Percentiles rank a stretch among this genome's conserved stretches.
Conservation (phyloP, 1,140 invertebrate genomes). For the Zaprionus davidi region DNA sequence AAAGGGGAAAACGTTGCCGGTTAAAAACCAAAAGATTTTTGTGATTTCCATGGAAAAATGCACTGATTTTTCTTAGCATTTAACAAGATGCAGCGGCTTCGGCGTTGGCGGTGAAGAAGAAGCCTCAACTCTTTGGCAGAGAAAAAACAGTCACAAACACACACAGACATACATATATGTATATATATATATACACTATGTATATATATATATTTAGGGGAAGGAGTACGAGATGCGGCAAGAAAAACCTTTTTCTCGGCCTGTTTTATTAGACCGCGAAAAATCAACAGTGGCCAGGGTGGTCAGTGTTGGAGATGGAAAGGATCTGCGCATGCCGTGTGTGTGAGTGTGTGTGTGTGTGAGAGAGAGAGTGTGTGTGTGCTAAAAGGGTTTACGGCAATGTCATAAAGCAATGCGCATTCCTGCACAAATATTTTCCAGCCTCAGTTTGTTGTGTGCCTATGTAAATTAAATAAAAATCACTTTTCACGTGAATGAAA, state of each 20-base stretch:
- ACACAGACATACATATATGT: neutral
- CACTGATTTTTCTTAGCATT: slow-evolving; percentile 51
- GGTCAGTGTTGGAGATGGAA: slow-evolving; percentile 42
- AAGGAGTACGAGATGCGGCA: neutral
- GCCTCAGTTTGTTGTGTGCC: slow-evolving; percentile 12
- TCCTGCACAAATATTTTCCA: slow-evolving; percentile 50
- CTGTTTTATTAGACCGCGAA: slow-evolving; percentile 80
- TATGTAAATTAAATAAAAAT: slow-evolving; percentile 57
- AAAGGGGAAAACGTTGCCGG: slow-evolving; percentile 22
- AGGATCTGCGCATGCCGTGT: slow-evolving; percentile 23
- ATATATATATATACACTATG: too few relatives aligned
- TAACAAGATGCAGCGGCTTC: slow-evolving; percentile 28
- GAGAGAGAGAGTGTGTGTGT: slow-evolving; percentile 38
- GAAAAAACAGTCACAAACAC: slow-evolving; percentile 1
- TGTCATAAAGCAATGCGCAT: slow-evolving; percentile 70
- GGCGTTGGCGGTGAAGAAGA: neutral
- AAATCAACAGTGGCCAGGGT: slow-evolving; percentile 80
- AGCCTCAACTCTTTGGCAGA: slow-evolving; percentile 66
- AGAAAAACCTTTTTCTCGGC: slow-evolving; percentile 37
- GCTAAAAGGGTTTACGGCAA: slow-evolving; percentile 76
- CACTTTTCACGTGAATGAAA: slow-evolving; percentile 70
- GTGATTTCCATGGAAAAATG: slow-evolving; percentile 76
- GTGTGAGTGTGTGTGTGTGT: neutral
- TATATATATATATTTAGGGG: too few relatives aligned
- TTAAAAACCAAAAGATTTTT: slow-evolving; percentile 61